Conservation (phyloP, 2,888 invertebrate species). For the Bibio marci region DNA sequence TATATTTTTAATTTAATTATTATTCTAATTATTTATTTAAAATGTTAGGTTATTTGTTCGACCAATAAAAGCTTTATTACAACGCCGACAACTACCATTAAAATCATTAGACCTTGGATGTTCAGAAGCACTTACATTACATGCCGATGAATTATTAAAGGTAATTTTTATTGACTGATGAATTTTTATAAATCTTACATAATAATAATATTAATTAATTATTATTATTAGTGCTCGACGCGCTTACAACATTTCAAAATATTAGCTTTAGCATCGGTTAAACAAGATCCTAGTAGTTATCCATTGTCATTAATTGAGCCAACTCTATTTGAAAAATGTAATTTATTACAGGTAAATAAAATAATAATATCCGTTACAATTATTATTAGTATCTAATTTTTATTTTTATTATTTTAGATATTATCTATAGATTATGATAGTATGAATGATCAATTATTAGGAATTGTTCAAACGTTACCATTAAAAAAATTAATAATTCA, state of each 20-base stretch:
- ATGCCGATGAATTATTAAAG: slow-evolving; percentile 24
- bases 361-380: too few species aligned
- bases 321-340: slow-evolving; percentile 32
- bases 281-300: slow-evolving; percentile 53
- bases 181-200: neutral
- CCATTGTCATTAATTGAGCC: slow-evolving; percentile 23
- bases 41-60: slow-evolving; percentile 22
- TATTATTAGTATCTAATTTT: neutral
- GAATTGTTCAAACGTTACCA: slow-evolving; percentile 24
- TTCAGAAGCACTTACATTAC: slow-evolving; percentile 26
- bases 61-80: slow-evolving; percentile 23
- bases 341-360: too few species aligned
- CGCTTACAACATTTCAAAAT: slow-evolving; percentile 38
- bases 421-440: slow-evolving; percentile 28
- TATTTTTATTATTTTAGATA: slow-evolving; percentile 11
- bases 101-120: slow-evolving; percentile 26
- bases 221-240: slow-evolving; percentile 14
- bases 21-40: neutral
- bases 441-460: slow-evolving; percentile 23
- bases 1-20: neutral
- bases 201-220: too few species aligned
- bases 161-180: neutral
- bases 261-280: slow-evolving; percentile 52
- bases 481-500: slow-evolving; percentile 47
- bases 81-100: slow-evolving; percentile 21